These are phyloP conservation scores for Trididemnum clinides DNA, from an alignment of 23 tunicate species.

Conservation along the genomic window DNA sequence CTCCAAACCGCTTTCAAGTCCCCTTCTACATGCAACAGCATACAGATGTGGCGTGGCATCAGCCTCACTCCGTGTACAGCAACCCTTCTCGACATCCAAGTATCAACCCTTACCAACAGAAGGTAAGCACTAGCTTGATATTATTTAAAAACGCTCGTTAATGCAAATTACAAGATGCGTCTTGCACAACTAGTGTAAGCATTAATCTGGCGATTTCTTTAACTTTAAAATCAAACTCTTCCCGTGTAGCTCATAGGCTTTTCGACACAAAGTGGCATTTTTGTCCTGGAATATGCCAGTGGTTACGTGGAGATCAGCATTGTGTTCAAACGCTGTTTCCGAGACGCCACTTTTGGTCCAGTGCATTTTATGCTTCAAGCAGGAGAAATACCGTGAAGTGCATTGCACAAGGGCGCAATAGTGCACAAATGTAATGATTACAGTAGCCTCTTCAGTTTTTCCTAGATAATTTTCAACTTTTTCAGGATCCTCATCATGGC, in stretches of 20 bases:
- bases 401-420: neutral
- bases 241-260: too few relatives aligned
- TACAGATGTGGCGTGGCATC: conserved; percentile 50
- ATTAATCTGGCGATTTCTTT: too few relatives aligned
- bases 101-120: conserved; percentile 45
- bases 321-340: too few relatives aligned
- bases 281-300: too few relatives aligned
- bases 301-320: neutral
- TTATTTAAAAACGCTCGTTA: neutral
- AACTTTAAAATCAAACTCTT: too few relatives aligned
- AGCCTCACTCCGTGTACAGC: conserved; percentile 40
- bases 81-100: conserved; percentile 24
- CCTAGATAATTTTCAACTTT: neutral
- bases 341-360: too few relatives aligned
- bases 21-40: conserved; percentile 45
- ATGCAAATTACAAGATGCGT: too few relatives aligned
- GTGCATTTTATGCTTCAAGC: too few relatives aligned
- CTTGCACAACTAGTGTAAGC: too few relatives aligned
- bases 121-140: neutral
- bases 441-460: neutral
- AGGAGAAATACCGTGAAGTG: too few relatives aligned
- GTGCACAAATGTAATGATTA: neutral
- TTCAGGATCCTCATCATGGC: conserved; percentile 27
- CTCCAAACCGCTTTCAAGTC: conserved; percentile 27
- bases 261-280: too few relatives aligned